A percentile compares a stretch with the other conserved stretches of the same genome.
Conservation (phyloP, 2,888 invertebrate genomes). For the Dicycla oo region DNA sequence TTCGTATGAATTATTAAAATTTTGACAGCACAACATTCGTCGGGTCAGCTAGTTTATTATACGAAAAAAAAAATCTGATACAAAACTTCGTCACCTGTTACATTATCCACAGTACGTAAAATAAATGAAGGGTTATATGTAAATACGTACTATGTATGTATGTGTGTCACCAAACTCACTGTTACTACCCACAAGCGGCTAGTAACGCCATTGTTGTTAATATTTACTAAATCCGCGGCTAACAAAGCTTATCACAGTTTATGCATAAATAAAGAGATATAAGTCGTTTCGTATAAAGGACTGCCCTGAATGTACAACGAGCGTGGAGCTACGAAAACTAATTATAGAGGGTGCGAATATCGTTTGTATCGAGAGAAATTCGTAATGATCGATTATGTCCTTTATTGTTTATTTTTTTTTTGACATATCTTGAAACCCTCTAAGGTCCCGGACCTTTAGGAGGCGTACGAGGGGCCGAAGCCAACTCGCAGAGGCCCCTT, state of each 20-base stretch:
- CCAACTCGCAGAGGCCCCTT: too few species aligned
- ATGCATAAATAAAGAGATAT: constrained; percentile 76
- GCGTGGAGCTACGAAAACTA: constrained; percentile 61
- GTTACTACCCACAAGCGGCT: constrained; percentile 45
- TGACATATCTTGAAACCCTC: too few species aligned
- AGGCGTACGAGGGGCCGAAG: too few species aligned
- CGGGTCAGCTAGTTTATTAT: too few species aligned
- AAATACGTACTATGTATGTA: not conserved
- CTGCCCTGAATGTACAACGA: constrained; percentile 68
- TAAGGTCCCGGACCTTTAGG: too few species aligned
- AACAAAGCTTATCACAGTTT: constrained; percentile 78
- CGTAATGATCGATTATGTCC: not conserved
- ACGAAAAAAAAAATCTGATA: too few species aligned
- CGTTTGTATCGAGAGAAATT: not conserved
- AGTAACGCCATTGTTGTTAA: constrained; percentile 66
- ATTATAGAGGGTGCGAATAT: constrained; percentile 42
- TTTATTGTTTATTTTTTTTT: too few species aligned
- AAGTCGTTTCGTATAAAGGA: constrained; percentile 73
- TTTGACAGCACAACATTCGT: too few species aligned
- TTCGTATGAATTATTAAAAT: too few species aligned
- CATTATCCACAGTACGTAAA: too few species aligned
- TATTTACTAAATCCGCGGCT: constrained; percentile 73
- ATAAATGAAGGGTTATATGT: too few species aligned
- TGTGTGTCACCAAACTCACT: constrained; percentile 33
- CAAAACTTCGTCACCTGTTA: too few species aligned